Conservation (phyloP, 2,113 vertebrate genomes). For the Hyperopisus bebe region DNA sequence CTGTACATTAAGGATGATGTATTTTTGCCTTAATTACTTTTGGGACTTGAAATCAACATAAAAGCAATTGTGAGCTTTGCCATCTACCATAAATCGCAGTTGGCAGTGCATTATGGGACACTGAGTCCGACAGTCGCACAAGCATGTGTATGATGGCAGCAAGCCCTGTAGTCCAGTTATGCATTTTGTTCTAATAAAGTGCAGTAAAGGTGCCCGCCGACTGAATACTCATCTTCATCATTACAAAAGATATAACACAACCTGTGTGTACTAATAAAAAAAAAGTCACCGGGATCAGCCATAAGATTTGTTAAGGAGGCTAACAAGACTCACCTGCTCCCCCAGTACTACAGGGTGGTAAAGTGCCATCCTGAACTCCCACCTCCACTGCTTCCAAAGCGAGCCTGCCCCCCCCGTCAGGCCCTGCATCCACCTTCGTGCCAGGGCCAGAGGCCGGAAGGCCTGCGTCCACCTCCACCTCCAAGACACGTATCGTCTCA, state of each 20-base stretch:
- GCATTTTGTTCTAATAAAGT: background rate
- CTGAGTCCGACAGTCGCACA: background rate
- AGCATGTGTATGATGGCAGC: background rate
- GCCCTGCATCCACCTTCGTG: conserved; percentile 47
- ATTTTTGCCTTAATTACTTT: background rate
- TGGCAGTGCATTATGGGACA: background rate
- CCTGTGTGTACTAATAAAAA: background rate
- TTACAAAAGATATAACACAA: background rate
- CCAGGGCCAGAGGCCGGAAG: conserved; percentile 57
- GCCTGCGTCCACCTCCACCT: conserved; percentile 78
- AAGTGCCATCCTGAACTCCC: conserved; percentile 30
- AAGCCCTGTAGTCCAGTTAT: background rate
- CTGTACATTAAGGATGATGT: background rate
- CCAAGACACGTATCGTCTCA: conserved; percentile 88
- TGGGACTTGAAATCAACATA: background rate
- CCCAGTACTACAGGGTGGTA: conserved; percentile 30
- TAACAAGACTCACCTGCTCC: conserved; percentile 40
- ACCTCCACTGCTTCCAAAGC: conserved; percentile 34
- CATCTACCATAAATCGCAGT: background rate
- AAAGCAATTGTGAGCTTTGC: background rate
- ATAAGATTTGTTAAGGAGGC: background rate
- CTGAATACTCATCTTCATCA: background rate
- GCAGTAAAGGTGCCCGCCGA: background rate
- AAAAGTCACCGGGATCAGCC: background rate
- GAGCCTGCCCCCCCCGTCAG: conserved; percentile 38